A percentile compares a stretch with the other conserved stretches of the same genome.
Conservation (phyloP, 2,797 vertebrate genomes). For the Adrianichthys oophorus region DNA sequence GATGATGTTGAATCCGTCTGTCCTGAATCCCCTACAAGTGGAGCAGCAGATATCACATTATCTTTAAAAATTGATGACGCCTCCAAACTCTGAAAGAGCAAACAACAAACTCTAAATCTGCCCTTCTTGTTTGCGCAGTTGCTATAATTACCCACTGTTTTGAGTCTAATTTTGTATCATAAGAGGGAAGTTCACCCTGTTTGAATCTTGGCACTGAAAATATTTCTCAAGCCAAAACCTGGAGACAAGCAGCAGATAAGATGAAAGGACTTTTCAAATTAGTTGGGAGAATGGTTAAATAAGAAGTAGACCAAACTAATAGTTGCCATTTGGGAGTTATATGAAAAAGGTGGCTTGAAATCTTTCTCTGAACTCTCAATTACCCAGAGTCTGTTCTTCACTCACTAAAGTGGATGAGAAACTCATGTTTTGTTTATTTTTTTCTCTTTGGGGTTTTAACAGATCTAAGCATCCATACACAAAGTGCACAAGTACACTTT, state of each 20-base stretch:
- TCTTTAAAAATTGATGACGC: not conserved
- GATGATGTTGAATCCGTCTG: not conserved
- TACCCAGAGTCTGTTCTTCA: slow-evolving; percentile 63
- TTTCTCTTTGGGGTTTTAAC: slow-evolving; percentile 19
- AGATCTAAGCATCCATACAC: slow-evolving; percentile 26
- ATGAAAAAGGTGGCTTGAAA: slow-evolving; percentile 72
- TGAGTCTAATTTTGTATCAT: slow-evolving; percentile 9
- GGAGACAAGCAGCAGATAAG: slow-evolving; percentile 38
- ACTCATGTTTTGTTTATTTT: slow-evolving; percentile 39
- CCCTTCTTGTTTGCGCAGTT: slow-evolving; percentile 8
- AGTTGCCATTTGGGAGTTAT: slow-evolving; percentile 60
- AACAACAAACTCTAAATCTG: slow-evolving; percentile 10
- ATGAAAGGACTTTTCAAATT: slow-evolving; percentile 57
- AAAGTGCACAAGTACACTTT: slow-evolving; percentile 13
- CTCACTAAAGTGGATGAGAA: slow-evolving; percentile 40
- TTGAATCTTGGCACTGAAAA: slow-evolving; percentile 40
- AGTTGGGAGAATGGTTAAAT: slow-evolving; percentile 43
- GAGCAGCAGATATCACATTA: not conserved
- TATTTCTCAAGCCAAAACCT: slow-evolving; percentile 40
- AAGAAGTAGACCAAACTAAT: slow-evolving; percentile 36
- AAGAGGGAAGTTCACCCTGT: slow-evolving; percentile 27
- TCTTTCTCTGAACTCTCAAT: slow-evolving; percentile 74
- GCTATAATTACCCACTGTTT: slow-evolving; percentile 23
- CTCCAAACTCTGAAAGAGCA: slow-evolving; percentile 4
- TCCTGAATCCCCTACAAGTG: not conserved